phyloP scores from a whole-genome alignment of 2,888 invertebrate genomes.

The Leptogaster cylindrica region DNA sequence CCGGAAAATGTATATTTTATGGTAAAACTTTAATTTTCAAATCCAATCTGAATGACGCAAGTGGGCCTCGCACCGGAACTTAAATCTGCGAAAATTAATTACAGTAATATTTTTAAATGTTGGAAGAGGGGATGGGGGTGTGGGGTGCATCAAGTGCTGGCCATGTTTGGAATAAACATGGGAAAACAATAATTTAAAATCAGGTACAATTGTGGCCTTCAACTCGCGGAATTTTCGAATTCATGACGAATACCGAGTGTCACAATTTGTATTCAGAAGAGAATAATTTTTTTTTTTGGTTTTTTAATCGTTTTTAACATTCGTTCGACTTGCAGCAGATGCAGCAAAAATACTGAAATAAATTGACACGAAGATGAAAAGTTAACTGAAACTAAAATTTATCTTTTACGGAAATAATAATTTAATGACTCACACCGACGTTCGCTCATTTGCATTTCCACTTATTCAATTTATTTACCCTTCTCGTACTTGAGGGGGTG shows the following conservation, averaged over 20 bases:
- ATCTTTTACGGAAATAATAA: constrained; percentile 19
- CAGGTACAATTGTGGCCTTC: constrained; percentile 6
- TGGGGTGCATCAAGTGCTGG: too few species aligned
- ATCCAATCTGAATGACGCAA: not conserved
- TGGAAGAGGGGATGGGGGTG: too few species aligned
- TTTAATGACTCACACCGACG: constrained; percentile 1
- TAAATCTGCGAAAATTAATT: not conserved
- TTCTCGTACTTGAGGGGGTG: not conserved
- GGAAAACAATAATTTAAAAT: constrained; percentile 16
- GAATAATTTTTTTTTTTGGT: not conserved
- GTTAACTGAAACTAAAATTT: constrained; percentile 22
- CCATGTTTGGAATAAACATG: not conserved
- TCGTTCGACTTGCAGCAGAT: not conserved
- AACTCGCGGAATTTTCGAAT: not conserved
- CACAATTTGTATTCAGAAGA: not conserved
- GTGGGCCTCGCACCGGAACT: too few species aligned
- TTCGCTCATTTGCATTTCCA: constrained; percentile 12
- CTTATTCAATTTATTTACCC: constrained; percentile 25
- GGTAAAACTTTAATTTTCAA: not conserved
- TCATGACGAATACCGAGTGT: constrained; percentile 1
- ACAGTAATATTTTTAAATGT: not conserved
- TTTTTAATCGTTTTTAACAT: not conserved
- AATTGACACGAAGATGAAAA: constrained; percentile 19
- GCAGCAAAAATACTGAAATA: not conserved
- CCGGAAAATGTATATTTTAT: not conserved